Evolutionary conservation across 2,888 invertebrate genomes (phyloP), one percentile per base, ranked within the genome.

Genomic region (Agrilus mali): DNA sequence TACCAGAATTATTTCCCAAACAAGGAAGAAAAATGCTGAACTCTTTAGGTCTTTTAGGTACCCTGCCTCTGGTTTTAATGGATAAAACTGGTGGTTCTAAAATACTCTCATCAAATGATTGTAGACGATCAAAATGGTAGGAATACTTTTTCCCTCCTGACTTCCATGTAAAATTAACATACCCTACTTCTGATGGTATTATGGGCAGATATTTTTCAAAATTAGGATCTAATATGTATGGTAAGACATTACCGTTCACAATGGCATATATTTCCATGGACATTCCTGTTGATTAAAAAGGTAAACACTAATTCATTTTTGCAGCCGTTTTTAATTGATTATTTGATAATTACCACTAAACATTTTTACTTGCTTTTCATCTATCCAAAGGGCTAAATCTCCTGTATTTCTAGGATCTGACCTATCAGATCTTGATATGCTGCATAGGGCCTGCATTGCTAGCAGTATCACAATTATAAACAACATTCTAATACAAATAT

Each of bases 101-200:
- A 53, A 93, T 82, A 53, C 80, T 80, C 52, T 86, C 82, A 63
- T 92, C 86, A 55, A 81, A 83, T 7, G 90, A 89, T 58, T 86
- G 82, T 51, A 93, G 70, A 43, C 81, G 77, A 64, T 89, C 88
- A 64, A 93, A 93, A 63, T 89, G 79, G 63, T 93, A 93, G 58
- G 77, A 80, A 63, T 87, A 88, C 60, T 82, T 82, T 63, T 83
- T 82, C 51, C 72, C 71, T 14, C 86, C 86, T 1, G 89, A 83
- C 59, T 82, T 82, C 92, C 90, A 90, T 36, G 90, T 90, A 61
- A 92, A 90, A 68, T 90, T 90, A 2, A 90, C 89, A 62, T 82
- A 82, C 48, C 84, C 83, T 17, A 94, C 88, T 71, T 94, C 92
- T 5, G 90, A 85, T 2, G 94, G 94, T 60, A 95, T 92, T 44